Evolutionary conservation across 2,797 vertebrate genomes (phyloP).

Genomic region (Characodon lateralis): DNA sequence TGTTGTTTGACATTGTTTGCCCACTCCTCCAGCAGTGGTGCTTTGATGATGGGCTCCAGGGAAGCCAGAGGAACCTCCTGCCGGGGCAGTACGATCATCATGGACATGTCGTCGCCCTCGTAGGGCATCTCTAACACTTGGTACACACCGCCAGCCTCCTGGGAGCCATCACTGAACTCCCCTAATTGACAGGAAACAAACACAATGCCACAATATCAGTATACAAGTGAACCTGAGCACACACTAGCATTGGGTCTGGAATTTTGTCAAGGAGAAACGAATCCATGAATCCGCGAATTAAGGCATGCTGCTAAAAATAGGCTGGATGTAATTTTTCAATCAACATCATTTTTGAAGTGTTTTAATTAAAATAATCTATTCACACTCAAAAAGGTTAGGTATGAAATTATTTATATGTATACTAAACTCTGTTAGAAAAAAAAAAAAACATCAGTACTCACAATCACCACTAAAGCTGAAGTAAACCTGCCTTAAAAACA

Average conservation of each 20-base stretch:
- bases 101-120: constrained; percentile 92
- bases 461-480: no score
- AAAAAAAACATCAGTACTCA: no score
- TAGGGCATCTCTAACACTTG: constrained; percentile 98
- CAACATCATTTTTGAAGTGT: background rate
- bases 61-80: constrained; percentile 94
- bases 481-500: no score
- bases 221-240: background rate
- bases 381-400: background rate
- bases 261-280: background rate
- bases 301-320: background rate
- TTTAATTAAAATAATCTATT: background rate
- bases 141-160: constrained; percentile 96
- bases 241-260: background rate
- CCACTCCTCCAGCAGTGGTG: constrained; percentile 94
- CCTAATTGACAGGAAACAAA: constrained; percentile 73
- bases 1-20: constrained; percentile 95
- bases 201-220: background rate
- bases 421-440: no score
- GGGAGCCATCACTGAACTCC: constrained; percentile 96
- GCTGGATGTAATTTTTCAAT: background rate
- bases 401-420: background rate
- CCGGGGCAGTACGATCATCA: constrained; percentile 93
- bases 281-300: background rate
- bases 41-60: constrained; percentile 92